These are phyloP conservation scores for Argentina silus DNA, from an alignment of 2,797 vertebrate genomes.

Conservation along the genomic window DNA sequence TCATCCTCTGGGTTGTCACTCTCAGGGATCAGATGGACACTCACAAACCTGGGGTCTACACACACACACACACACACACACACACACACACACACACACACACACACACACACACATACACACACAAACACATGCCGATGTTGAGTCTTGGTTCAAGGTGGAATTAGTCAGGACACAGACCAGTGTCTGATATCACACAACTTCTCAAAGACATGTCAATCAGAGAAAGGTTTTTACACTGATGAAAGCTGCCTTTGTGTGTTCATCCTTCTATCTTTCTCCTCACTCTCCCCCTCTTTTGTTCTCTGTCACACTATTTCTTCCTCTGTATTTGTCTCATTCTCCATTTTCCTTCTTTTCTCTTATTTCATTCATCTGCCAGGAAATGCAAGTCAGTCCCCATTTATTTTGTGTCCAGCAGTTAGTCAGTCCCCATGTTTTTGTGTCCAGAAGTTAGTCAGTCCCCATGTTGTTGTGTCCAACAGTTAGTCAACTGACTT, in stretches of 20 bases:
- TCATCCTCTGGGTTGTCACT: conserved; percentile 98
- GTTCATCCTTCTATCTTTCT: neutral
- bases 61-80: conserved; percentile 24
- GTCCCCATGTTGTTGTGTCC: too few relatives aligned
- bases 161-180: conserved; percentile 6
- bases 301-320: neutral
- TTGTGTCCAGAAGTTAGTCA: too few relatives aligned
- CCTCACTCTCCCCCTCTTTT: neutral
- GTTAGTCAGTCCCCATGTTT: too few relatives aligned
- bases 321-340: neutral
- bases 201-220: conserved; percentile 27
- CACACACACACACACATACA: conserved; percentile 3
- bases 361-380: neutral
- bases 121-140: conserved; percentile 2
- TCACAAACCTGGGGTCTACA: conserved; percentile 93
- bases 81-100: conserved; percentile 12
- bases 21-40: conserved; percentile 92
- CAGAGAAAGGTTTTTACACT: conserved; percentile 7
- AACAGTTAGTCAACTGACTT: too few relatives aligned
- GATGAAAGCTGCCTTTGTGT: conserved; percentile 11
- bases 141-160: conserved; percentile 17
- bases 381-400: too few relatives aligned
- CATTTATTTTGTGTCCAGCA: too few relatives aligned
- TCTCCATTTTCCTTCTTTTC: neutral
- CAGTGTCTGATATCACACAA: conserved; percentile 31